phyloP scores from a whole-genome alignment of 1,140 invertebrate species.

The Hycleus cichorii region DNA sequence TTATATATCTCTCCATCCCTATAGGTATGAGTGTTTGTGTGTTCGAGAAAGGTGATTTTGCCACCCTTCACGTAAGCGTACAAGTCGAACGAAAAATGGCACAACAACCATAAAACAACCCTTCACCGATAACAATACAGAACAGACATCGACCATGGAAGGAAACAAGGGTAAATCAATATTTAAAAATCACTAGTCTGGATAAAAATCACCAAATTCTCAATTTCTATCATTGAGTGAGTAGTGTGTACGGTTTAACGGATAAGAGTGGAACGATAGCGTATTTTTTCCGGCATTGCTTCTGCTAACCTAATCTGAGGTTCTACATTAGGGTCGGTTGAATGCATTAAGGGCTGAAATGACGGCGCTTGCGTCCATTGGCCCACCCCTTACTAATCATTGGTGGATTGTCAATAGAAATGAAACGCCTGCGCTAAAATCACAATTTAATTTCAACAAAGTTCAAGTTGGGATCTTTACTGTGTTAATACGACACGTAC shows the following conservation, averaged over 20 bases:
- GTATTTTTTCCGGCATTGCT: slow-evolving; percentile 30
- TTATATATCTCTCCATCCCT: neutral
- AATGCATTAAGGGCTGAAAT: slow-evolving; percentile 33
- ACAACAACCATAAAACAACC: neutral
- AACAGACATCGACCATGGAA: neutral
- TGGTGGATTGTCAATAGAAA: slow-evolving; percentile 27
- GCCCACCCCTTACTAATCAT: slow-evolving; percentile 28
- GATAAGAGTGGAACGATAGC: slow-evolving; percentile 4
- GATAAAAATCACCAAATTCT: neutral
- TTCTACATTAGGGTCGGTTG: slow-evolving; percentile 34
- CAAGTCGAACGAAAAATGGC: neutral
- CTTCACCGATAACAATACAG: neutral
- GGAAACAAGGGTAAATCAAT: neutral
- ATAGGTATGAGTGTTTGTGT: neutral
- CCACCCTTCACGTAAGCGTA: neutral
- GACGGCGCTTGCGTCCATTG: slow-evolving; percentile 26
- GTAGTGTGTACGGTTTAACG: neutral
- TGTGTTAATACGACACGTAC: neutral
- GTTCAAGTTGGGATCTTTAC: neutral
- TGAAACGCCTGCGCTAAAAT: slow-evolving; percentile 31
- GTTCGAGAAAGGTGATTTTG: neutral
- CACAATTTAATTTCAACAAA: slow-evolving; percentile 22
- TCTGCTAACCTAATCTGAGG: slow-evolving; percentile 34
- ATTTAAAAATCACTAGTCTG: neutral
- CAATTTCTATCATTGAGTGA: no score